Conservation (phyloP, 1,140 invertebrate genomes). For the Bactericera cockerelli region DNA sequence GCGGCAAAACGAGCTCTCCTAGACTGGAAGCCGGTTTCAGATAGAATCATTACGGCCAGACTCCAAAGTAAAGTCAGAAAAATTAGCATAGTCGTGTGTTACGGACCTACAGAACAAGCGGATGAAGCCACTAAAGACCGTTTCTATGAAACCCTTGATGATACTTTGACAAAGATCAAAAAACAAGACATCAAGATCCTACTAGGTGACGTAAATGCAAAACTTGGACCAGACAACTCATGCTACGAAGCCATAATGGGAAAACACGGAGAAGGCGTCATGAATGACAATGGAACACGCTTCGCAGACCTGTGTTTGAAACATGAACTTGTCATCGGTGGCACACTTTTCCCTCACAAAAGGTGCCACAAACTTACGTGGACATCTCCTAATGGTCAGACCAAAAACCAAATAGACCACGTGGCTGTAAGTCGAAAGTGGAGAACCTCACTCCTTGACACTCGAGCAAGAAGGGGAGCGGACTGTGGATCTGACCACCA, state of each 20-base stretch:
- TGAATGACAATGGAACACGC: constrained; percentile 14
- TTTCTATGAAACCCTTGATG: constrained; percentile 5
- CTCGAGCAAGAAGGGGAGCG: background rate
- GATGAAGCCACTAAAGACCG: constrained; percentile 2
- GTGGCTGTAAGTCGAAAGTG: constrained; percentile 8
- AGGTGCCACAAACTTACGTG: too few species aligned
- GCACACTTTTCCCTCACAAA: too few species aligned
- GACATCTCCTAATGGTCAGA: too few species aligned
- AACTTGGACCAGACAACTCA: constrained; percentile 15
- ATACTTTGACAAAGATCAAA: background rate
- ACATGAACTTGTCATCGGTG: too few species aligned
- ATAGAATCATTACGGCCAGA: constrained; percentile 14
- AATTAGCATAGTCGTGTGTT: constrained; percentile 9
- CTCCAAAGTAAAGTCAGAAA: constrained; percentile 14
- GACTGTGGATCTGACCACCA: constrained; percentile 9
- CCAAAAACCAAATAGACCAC: too few species aligned
- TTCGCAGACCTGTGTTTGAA: constrained; percentile 7
- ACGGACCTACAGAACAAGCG: constrained; percentile 11
- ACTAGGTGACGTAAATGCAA: constrained; percentile 15
- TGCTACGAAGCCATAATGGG: constrained; percentile 11
- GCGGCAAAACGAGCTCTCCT: constrained; percentile 3
- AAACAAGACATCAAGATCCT: constrained; percentile 15
- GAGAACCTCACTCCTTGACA: background rate
- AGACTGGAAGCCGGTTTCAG: constrained; percentile 12
- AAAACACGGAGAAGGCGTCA: too few species aligned